phyloP scores from a whole-genome alignment of 2,888 invertebrate genomes.

The Drosophila dives region DNA sequence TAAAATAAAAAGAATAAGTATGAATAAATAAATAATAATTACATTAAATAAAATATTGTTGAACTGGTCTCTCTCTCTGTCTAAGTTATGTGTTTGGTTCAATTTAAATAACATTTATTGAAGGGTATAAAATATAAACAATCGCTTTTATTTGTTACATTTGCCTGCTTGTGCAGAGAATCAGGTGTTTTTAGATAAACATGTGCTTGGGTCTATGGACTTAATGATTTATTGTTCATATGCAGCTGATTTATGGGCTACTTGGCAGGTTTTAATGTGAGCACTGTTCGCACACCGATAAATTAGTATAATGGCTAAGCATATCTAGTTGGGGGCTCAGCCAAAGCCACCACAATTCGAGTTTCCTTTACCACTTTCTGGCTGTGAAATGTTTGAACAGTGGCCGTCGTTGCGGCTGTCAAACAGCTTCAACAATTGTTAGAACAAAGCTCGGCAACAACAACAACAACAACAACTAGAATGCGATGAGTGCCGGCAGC shows the following conservation, averaged over 20 bases:
- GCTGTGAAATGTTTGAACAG: constrained; percentile 81
- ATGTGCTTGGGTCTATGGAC: constrained; percentile 18
- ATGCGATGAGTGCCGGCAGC: constrained; percentile 46
- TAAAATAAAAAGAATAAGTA: not conserved
- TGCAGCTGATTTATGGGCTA: constrained; percentile 67
- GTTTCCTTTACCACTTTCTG: constrained; percentile 47
- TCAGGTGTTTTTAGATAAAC: constrained; percentile 61
- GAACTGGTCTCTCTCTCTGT: not conserved
- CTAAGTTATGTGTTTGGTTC: not conserved
- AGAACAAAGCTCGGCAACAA: constrained; percentile 48
- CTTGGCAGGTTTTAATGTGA: constrained; percentile 1
- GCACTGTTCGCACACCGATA: constrained; percentile 25
- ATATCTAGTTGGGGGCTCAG: not conserved
- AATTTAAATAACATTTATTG: not conserved
- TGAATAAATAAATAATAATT: not conserved
- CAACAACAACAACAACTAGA: constrained; percentile 34
- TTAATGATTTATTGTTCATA: constrained; percentile 67
- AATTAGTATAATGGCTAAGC: constrained; percentile 64
- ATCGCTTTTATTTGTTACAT: not conserved
- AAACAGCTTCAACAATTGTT: constrained; percentile 59
- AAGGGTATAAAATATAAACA: not conserved
- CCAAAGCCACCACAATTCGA: constrained; percentile 11
- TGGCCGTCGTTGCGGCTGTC: constrained; percentile 57
- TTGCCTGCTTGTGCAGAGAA: constrained; percentile 5
- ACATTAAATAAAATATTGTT: not conserved